phyloP scores from a whole-genome alignment of 2,113 vertebrate species.

The Electrona antarctica region DNA sequence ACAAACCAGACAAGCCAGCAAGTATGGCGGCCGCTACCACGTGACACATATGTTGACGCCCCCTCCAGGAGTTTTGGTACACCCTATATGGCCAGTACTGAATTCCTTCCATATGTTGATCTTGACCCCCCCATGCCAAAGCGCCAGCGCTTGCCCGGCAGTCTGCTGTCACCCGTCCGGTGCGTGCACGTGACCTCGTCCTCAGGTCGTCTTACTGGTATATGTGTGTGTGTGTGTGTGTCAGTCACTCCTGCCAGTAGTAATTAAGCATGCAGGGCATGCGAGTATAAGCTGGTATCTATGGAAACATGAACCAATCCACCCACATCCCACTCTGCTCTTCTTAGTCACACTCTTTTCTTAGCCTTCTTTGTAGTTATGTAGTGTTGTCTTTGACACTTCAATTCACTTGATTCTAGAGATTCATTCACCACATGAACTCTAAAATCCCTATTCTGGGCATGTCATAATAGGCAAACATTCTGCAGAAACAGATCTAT shows the following conservation, averaged over 20 bases:
- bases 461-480: too few species aligned
- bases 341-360: constrained; percentile 28
- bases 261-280: constrained; percentile 26
- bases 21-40: too few species aligned
- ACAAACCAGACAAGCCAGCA: too few species aligned
- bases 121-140: too few species aligned
- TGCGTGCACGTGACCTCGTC: not conserved
- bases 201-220: not conserved
- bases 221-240: too few species aligned
- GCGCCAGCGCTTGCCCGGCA: too few species aligned
- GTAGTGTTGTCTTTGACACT: constrained; percentile 2
- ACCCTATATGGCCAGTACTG: too few species aligned
- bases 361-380: not conserved
- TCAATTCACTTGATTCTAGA: constrained; percentile 38
- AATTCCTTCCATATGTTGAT: too few species aligned
- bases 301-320: constrained; percentile 51
- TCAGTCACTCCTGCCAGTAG: not conserved
- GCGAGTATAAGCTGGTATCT: constrained; percentile 56
- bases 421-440: constrained; percentile 2
- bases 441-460: too few species aligned
- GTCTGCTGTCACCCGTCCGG: constrained; percentile 1
- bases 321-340: constrained; percentile 11
- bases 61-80: too few species aligned
- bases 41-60: too few species aligned
- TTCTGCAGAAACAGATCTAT: too few species aligned